phyloP scores from a whole-genome alignment of 2,888 invertebrate genomes.

The Myopa tessellatipennis region DNA sequence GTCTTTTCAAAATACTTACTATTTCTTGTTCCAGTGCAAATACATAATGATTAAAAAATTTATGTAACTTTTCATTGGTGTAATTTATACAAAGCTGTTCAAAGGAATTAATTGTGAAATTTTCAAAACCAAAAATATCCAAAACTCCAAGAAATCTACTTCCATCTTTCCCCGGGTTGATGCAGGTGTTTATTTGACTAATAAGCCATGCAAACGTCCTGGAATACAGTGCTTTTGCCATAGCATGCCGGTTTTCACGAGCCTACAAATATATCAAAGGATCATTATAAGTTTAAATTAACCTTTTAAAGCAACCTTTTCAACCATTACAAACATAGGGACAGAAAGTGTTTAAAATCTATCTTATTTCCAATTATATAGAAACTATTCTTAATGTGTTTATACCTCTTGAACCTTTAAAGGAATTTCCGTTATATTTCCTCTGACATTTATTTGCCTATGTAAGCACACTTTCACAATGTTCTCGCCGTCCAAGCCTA shows the following conservation, averaged over 20 bases:
- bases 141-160: constrained; percentile 85
- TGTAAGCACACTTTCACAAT: constrained; percentile 80
- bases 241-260: constrained; percentile 90
- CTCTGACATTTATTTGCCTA: constrained; percentile 90
- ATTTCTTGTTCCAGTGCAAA: constrained; percentile 94
- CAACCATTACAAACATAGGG: no score
- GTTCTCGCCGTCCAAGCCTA: constrained; percentile 81
- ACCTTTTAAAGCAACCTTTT: not conserved
- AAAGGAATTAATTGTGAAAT: constrained; percentile 89
- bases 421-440: constrained; percentile 93
- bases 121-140: constrained; percentile 95
- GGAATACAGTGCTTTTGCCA: constrained; percentile 92
- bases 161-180: constrained; percentile 87
- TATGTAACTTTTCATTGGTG: constrained; percentile 93
- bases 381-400: constrained; percentile 26
- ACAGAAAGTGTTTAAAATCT: not conserved
- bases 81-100: constrained; percentile 95
- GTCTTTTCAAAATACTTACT: constrained; percentile 72
- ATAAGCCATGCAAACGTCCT: constrained; percentile 93
- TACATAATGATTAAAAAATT: constrained; percentile 96
- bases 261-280: constrained; percentile 71
- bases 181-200: constrained; percentile 91
- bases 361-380: not conserved
- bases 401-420: constrained; percentile 84
- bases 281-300: constrained; percentile 6